Conservation (phyloP, 30 jellyfish, hydroid and myxozoan genomes). For the Hydra vulgaris region DNA sequence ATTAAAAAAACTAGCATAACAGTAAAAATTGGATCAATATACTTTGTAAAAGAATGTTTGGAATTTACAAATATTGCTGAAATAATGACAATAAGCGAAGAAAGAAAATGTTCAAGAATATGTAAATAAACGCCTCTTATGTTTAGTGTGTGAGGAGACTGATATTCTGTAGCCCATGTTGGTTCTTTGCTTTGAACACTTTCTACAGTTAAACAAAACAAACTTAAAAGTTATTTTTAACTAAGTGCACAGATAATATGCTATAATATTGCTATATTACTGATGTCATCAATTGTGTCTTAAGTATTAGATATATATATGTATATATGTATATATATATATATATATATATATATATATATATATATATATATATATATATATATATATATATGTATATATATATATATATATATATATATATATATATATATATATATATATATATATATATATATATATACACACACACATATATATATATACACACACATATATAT, state of each 20-base stretch:
- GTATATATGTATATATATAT: neutral
- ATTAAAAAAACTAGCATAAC: conserved; percentile 46
- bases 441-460: no score
- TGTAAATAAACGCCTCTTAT: conserved; percentile 66
- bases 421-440: no score
- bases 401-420: no score
- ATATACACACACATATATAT: no score
- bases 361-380: no score
- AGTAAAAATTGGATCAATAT: conserved; percentile 66
- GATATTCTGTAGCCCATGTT: conserved; percentile 24
- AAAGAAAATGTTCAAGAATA: conserved; percentile 53
- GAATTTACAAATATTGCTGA: conserved; percentile 40
- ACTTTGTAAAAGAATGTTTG: conserved; percentile 38
- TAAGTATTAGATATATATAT: no score
- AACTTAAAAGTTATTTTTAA: no score
- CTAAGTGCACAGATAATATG: no score
- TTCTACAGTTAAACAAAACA: neutral
- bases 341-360: neutral
- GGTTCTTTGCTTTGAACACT: neutral
- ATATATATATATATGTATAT: no score
- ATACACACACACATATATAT: neutral
- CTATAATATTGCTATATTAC: no score
- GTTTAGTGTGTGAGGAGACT: conserved; percentile 48
- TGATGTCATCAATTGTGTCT: no score
- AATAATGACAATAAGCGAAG: conserved; percentile 42